These are phyloP conservation scores for Apotomis capreana DNA, from an alignment of 2,888 invertebrate genomes.

Conservation along the genomic window DNA sequence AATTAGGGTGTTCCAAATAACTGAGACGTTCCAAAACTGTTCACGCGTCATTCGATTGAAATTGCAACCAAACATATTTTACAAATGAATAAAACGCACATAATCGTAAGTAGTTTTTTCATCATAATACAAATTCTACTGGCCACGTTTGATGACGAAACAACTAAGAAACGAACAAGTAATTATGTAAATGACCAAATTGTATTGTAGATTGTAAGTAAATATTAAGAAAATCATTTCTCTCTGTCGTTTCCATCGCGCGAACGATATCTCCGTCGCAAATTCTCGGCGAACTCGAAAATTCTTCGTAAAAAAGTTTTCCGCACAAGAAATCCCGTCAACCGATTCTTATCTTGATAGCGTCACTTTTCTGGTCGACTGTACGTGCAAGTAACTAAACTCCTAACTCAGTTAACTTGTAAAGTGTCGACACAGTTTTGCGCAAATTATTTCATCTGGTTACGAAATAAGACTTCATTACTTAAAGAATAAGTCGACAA, in stretches of 20 bases:
- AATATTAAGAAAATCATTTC: slow-evolving; percentile 38
- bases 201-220: slow-evolving; percentile 39
- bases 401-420: slow-evolving; percentile 30
- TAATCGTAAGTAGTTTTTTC: slow-evolving; percentile 65
- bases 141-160: slow-evolving; percentile 41
- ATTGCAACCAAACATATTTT: slow-evolving; percentile 68
- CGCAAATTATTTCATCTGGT: slow-evolving; percentile 33
- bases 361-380: slow-evolving; percentile 31
- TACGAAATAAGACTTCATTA: slow-evolving; percentile 29
- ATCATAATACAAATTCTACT: slow-evolving; percentile 54
- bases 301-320: slow-evolving; percentile 32
- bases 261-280: slow-evolving; percentile 25
- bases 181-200: slow-evolving; percentile 41
- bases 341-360: slow-evolving; percentile 37
- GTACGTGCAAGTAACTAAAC: slow-evolving; percentile 30
- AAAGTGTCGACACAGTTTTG: slow-evolving; percentile 32
- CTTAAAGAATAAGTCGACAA: slow-evolving; percentile 28
- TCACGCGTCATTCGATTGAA: slow-evolving; percentile 64
- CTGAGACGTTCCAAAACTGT: slow-evolving; percentile 53
- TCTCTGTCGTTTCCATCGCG: slow-evolving; percentile 31
- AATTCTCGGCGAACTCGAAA: slow-evolving; percentile 32
- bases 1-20: slow-evolving; percentile 44
- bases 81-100: slow-evolving; percentile 74
- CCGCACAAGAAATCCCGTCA: slow-evolving; percentile 32
- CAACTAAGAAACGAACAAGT: slow-evolving; percentile 36